Evolutionary conservation across 2,888 invertebrate genomes (phyloP), one percentile per base, ranked within the genome.

Genomic region (Muschampia plurimacula): DNA sequence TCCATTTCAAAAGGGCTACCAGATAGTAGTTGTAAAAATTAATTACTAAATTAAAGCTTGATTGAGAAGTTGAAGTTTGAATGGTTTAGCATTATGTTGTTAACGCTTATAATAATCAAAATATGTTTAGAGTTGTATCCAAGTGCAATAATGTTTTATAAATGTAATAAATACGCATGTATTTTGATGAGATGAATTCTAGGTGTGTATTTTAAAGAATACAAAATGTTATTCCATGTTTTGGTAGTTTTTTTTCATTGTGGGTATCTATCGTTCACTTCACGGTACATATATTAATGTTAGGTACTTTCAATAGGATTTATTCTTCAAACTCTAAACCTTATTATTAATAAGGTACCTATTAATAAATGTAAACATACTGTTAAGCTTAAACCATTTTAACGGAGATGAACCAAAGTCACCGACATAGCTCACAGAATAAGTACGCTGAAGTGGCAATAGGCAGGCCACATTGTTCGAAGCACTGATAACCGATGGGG

Each of bases 181-280:
- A 90, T 90, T 91, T 90, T 88, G 91, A 89, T 91, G 85, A 89
- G 86, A 86, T 86, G 82, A 86, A 88, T 89, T 91, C 91, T 93
- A 92, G 90, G 91, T 92, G 93, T 93, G 93, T 92, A 93, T 92
- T 92, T 92, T 89, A 92, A 92, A 89, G 86, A 91, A 91, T 92
- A 93, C 89, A 92, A 91, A 92, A 91, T 92, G 92, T 93, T 93
- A 90, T 89, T 90, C 88, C 81, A 89, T 79, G 76, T 75, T 52
- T 78, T 77, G 81, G 83, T 88, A 87, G 88, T 79, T 86, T 77
- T 59, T 59, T 55, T 44, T 44, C 22, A 15, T 15, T 52, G 39
- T 39, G 7, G 7, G 39, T 5, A 7, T 39, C 39, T 2, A 39
- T 39, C 7, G 39, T 39, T 39, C 39, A 39, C 7, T 39, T 39